phyloP scores from a whole-genome alignment of 2,113 vertebrate species.

The Zosterops borbonicus region DNA sequence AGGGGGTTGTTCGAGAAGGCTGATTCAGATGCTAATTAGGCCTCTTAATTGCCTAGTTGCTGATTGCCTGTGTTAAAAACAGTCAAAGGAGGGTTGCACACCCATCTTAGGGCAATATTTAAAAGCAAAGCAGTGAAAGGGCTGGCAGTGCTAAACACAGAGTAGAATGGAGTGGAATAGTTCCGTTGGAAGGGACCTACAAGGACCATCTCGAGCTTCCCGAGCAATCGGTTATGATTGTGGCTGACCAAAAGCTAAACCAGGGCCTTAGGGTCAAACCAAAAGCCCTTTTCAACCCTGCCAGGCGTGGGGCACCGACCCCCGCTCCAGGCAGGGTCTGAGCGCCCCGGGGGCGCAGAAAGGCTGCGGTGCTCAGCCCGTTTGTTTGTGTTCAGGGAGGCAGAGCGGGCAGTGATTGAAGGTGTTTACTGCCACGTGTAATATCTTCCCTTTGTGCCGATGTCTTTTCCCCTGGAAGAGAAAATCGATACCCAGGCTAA shows the following conservation, averaged over 20 bases:
- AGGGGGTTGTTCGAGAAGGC: conserved; percentile 42
- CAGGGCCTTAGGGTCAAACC: not conserved
- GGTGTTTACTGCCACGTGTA: conserved; percentile 42
- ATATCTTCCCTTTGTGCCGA: not conserved
- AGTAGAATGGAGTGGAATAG: rapidly evolving
- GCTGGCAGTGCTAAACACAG: not conserved
- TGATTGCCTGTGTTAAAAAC: conserved; percentile 72
- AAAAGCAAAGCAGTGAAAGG: conserved; percentile 55
- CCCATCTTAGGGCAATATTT: conserved; percentile 57
- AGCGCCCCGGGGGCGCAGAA: rapidly evolving
- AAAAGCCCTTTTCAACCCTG: not conserved
- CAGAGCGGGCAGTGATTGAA: not conserved
- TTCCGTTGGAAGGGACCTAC: not conserved
- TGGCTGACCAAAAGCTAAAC: not conserved
- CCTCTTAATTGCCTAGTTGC: conserved; percentile 66
- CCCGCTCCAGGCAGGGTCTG: not conserved
- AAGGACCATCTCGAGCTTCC: not conserved
- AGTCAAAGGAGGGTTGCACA: conserved; percentile 62
- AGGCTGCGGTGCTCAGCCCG: not conserved
- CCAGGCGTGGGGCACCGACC: not conserved
- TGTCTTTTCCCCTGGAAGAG: conserved; percentile 45
- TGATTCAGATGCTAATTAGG: conserved; percentile 70
- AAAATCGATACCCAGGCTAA: conserved; percentile 59
- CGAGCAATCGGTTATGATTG: rapidly evolving
- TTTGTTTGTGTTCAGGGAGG: not conserved